Evolutionary conservation across 2,113 vertebrate species (phyloP).

Genomic region (Heptranchias perlo): DNA sequence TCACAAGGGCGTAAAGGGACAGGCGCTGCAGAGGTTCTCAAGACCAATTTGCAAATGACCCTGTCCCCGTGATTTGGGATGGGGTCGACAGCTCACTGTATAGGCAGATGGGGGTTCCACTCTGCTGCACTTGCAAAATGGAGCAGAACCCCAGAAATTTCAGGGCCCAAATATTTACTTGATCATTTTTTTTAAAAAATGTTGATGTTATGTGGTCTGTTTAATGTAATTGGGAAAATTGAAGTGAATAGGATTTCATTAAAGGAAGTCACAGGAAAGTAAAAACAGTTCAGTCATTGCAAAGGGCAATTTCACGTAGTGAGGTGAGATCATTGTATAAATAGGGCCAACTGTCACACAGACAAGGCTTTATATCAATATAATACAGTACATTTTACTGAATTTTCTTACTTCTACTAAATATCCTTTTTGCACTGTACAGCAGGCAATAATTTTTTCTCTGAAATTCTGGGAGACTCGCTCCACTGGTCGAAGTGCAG

Average conservation of each 20-base stretch:
- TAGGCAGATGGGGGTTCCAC: not conserved
- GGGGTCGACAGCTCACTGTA: not conserved
- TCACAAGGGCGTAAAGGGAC: not conserved
- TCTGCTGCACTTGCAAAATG: not conserved
- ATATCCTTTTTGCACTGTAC: not conserved
- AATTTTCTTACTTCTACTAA: not conserved
- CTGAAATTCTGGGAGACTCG: no score
- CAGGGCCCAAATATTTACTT: not conserved
- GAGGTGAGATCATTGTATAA: not conserved
- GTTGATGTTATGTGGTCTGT: not conserved
- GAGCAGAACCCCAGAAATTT: not conserved
- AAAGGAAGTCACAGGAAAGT: not conserved
- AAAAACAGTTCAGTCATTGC: not conserved
- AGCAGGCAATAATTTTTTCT: not conserved
- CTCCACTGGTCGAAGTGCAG: no score
- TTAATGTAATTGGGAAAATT: not conserved
- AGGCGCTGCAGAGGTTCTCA: no score
- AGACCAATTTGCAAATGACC: no score
- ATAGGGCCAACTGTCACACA: not conserved
- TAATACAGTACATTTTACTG: not conserved
- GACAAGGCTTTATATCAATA: not conserved
- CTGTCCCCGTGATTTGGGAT: not conserved
- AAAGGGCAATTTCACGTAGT: not conserved
- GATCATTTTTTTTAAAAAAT: not conserved
- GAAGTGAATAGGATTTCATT: no score